phyloP scores from a whole-genome alignment of 2,797 vertebrate genomes.

The Halcyon smyrnensis region DNA sequence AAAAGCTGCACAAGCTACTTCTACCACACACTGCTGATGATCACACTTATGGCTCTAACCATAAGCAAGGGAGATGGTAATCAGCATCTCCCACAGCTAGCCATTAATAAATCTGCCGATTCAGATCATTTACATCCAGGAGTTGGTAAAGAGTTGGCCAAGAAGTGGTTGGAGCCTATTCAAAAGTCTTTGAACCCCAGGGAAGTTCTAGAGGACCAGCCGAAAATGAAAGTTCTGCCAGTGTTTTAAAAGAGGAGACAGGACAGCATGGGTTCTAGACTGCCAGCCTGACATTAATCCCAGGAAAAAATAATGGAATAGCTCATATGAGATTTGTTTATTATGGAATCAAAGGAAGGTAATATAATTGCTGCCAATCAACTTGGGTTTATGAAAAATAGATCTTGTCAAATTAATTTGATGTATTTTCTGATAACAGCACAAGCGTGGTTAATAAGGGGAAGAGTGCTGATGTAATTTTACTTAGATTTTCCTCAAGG shows the following conservation, averaged over 20 bases:
- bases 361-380: slow-evolving; percentile 76
- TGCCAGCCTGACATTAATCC: slow-evolving; percentile 41
- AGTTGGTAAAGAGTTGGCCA: slow-evolving; percentile 24
- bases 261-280: slow-evolving; percentile 35
- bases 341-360: slow-evolving; percentile 67
- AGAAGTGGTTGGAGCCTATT: not conserved
- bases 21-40: slow-evolving; percentile 63
- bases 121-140: slow-evolving; percentile 65
- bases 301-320: slow-evolving; percentile 25
- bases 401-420: slow-evolving; percentile 76
- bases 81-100: slow-evolving; percentile 72
- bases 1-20: slow-evolving; percentile 69
- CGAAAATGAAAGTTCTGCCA: not conserved
- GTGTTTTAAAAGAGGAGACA: not conserved
- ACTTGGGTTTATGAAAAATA: slow-evolving; percentile 72
- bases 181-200: slow-evolving; percentile 22
- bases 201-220: slow-evolving; percentile 61
- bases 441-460: slow-evolving; percentile 68
- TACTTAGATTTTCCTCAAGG: slow-evolving; percentile 62
- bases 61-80: slow-evolving; percentile 69
- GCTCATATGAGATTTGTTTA: slow-evolving; percentile 59
- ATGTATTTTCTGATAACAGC: slow-evolving; percentile 69
- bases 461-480: slow-evolving; percentile 73
- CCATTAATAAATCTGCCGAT: slow-evolving; percentile 72
- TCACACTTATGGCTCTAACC: slow-evolving; percentile 55